Percentiles rank a stretch among this genome's conserved stretches.
These are phyloP conservation scores for Rousettus leschenaultii DNA, from an alignment of 2,113 vertebrate species.

Conservation along the genomic window DNA sequence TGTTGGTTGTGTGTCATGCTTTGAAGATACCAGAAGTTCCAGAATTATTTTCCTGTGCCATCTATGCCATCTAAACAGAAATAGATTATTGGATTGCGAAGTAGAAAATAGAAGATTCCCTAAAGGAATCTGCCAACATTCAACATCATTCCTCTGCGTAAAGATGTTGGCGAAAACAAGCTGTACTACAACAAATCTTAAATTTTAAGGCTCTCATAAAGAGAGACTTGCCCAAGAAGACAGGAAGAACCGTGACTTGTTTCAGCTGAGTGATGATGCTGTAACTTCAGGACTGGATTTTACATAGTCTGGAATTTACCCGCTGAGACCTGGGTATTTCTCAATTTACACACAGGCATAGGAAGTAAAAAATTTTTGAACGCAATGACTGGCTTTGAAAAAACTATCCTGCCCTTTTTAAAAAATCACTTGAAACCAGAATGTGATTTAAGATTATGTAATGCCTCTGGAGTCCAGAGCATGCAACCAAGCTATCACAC, in stretches of 20 bases:
- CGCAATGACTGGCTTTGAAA: background rate
- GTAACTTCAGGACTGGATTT: background rate
- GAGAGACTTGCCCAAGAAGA: background rate
- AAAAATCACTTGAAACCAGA: slow-evolving; percentile 10
- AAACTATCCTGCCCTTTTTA: background rate
- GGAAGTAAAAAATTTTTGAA: background rate
- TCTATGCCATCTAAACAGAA: background rate
- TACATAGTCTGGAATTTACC: background rate
- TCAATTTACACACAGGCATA: background rate
- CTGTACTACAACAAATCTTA: background rate
- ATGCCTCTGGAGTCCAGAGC: background rate
- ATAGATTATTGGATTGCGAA: background rate
- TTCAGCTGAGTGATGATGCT: background rate
- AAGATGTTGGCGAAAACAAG: background rate
- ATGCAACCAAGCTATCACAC: background rate
- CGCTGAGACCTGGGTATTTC: background rate
- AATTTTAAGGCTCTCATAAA: background rate
- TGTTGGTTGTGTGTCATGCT: background rate
- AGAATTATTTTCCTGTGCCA: background rate
- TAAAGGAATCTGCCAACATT: background rate
- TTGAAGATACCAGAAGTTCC: background rate
- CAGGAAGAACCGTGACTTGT: background rate
- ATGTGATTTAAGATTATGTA: background rate
- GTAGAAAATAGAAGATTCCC: background rate
- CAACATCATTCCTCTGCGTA: background rate